Conservation (phyloP, 92 coral and sea anemone genomes). For the Porites rus region DNA sequence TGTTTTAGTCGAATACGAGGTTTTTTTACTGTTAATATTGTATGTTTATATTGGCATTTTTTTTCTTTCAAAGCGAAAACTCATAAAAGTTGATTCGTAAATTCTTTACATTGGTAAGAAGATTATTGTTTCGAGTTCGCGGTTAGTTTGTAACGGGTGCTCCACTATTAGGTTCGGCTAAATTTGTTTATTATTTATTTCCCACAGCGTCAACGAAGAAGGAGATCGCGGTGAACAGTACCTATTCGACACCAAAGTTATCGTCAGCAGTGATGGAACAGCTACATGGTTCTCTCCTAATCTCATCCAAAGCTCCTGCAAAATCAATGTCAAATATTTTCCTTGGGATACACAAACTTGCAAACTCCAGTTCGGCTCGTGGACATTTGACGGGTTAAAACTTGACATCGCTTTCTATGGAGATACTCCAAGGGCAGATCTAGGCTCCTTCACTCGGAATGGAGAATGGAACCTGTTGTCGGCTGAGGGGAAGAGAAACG, state of each 20-base stretch:
- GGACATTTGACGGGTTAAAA: slow-evolving; percentile 75
- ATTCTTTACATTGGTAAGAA: too few species aligned
- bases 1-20: too few species aligned
- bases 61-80: too few species aligned
- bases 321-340: slow-evolving; percentile 78
- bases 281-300: slow-evolving; percentile 84
- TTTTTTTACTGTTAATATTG: too few species aligned
- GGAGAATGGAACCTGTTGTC: slow-evolving; percentile 88
- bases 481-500: slow-evolving; percentile 64
- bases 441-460: slow-evolving; percentile 59
- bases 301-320: slow-evolving; percentile 80
- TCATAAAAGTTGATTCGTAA: too few species aligned
- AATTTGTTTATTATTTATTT: background rate
- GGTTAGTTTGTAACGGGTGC: too few species aligned
- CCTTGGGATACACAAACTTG: slow-evolving; percentile 94
- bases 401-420: slow-evolving; percentile 66
- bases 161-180: too few species aligned
- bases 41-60: too few species aligned
- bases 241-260: slow-evolving; percentile 85
- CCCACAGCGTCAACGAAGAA: slow-evolving; percentile 80
- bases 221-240: slow-evolving; percentile 86
- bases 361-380: slow-evolving; percentile 79
- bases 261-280: slow-evolving; percentile 68
- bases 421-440: slow-evolving; percentile 49
- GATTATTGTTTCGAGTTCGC: too few species aligned